Conservation (phyloP, 1,140 invertebrate species). For the Cydia fagiglandana region DNA sequence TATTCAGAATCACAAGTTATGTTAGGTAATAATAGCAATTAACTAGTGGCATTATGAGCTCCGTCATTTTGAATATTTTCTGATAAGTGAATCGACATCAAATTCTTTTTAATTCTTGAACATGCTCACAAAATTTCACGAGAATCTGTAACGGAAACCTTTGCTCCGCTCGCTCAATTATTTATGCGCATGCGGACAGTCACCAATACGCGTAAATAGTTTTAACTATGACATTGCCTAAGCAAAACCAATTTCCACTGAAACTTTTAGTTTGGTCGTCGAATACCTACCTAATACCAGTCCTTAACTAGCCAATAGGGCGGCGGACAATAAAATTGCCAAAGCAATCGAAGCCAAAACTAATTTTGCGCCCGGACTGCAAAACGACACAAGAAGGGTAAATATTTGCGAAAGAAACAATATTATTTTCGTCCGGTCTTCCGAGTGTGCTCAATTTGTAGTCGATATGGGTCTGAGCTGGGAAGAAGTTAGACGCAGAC, state of each 20-base stretch:
- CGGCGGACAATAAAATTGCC: constrained; percentile 18
- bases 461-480: constrained; percentile 32
- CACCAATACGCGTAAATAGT: no score
- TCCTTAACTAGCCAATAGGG: neutral
- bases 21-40: no score
- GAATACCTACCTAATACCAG: neutral
- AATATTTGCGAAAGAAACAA: constrained; percentile 36
- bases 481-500: neutral
- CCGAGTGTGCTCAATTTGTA: constrained; percentile 33
- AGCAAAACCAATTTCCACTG: no score
- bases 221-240: no score
- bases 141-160: no score
- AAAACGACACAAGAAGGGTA: constrained; percentile 32
- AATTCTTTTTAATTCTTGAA: neutral
- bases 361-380: constrained; percentile 19
- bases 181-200: no score
- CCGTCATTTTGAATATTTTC: neutral
- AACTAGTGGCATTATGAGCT: no score
- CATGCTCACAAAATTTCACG: no score
- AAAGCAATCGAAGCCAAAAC: constrained; percentile 17
- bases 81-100: neutral
- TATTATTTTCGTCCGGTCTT: constrained; percentile 35
- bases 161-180: no score
- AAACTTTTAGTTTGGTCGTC: neutral
- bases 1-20: no score